Conservation (phyloP, 2,113 vertebrate genomes). For the Pangasianodon hypophthalmus region DNA sequence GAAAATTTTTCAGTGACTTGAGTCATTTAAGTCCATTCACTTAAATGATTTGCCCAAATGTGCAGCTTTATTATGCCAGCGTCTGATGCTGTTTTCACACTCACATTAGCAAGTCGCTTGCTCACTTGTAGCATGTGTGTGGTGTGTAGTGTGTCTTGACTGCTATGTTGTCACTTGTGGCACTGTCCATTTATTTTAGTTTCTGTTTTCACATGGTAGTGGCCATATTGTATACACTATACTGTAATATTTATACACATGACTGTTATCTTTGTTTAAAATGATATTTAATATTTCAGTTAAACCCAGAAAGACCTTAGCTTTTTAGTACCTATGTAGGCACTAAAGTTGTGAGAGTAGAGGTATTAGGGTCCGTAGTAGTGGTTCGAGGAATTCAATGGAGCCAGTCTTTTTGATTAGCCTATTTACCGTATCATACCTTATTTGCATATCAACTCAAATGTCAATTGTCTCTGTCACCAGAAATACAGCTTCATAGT, state of each 20-base stretch:
- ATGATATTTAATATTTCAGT: not conserved
- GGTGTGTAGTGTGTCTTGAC: not conserved
- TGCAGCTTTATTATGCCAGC: not conserved
- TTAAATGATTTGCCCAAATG: not conserved
- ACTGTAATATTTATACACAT: slow-evolving; percentile 7
- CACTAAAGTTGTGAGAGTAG: not conserved
- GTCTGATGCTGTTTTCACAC: not conserved
- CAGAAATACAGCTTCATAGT: not conserved
- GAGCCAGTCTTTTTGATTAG: not conserved
- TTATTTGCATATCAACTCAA: not conserved
- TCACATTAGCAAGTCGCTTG: not conserved
- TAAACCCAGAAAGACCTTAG: not conserved
- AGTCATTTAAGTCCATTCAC: not conserved
- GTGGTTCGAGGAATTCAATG: not conserved
- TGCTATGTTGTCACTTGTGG: not conserved
- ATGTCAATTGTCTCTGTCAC: not conserved
- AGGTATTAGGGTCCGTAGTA: not conserved
- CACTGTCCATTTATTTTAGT: not conserved
- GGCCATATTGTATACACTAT: not conserved
- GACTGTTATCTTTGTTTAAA: not conserved
- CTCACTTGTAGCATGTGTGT: not conserved
- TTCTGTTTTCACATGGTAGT: not conserved
- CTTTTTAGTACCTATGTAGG: too few relatives aligned
- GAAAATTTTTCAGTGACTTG: not conserved
- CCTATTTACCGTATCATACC: not conserved